Evolutionary conservation across 2,888 invertebrate species (phyloP).

Genomic region (Zonitis immaculata): DNA sequence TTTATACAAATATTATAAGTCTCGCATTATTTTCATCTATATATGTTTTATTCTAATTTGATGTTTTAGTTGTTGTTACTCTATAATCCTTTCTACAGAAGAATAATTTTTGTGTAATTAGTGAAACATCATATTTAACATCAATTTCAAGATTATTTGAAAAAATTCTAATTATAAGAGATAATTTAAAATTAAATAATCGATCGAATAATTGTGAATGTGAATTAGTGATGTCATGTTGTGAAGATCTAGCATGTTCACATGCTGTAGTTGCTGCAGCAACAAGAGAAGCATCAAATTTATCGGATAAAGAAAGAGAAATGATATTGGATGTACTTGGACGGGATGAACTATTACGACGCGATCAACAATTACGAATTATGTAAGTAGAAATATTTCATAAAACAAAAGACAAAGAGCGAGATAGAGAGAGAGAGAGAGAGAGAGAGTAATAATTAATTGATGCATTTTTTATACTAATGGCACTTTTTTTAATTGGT

Average conservation of each 20-base stretch:
- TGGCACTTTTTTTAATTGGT: no score
- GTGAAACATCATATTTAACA: neutral
- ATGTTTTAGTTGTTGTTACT: no score
- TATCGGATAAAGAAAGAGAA: slow-evolving; percentile 49
- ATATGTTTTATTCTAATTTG: no score
- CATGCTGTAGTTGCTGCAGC: slow-evolving; percentile 44
- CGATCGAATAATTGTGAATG: neutral
- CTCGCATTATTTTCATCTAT: no score
- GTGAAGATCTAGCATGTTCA: slow-evolving; percentile 41
- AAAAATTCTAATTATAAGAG: neutral
- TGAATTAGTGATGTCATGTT: slow-evolving; percentile 34
- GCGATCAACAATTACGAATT: slow-evolving; percentile 52
- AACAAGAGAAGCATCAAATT: slow-evolving; percentile 40
- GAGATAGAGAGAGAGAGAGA: no score
- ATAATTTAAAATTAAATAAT: neutral
- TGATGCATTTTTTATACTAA: no score
- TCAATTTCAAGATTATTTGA: neutral
- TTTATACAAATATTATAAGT: no score
- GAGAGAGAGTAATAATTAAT: no score
- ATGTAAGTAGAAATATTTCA: slow-evolving; percentile 49
- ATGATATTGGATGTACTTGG: slow-evolving; percentile 54
- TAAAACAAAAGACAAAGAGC: neutral
- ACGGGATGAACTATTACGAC: slow-evolving; percentile 52
- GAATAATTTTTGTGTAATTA: neutral
- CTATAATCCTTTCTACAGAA: neutral